Percentiles rank a stretch among this genome's conserved stretches.
phyloP scores from a whole-genome alignment of 2,888 invertebrate genomes.

The Sycophila texana region DNA sequence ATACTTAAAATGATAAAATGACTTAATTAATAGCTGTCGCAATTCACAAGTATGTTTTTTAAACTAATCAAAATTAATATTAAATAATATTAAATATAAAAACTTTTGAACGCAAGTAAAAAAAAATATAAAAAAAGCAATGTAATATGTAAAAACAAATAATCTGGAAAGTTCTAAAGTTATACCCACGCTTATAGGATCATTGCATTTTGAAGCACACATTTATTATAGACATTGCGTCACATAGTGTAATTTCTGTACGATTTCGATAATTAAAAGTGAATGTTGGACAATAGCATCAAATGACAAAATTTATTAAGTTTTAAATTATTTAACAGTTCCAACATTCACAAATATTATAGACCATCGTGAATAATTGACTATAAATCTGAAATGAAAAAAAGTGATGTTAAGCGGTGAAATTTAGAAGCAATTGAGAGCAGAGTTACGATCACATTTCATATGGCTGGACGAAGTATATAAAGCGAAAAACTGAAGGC shows the following conservation, averaged over 20 bases:
- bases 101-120: no score
- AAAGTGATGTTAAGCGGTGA: slow-evolving; percentile 20
- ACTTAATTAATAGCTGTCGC: no score
- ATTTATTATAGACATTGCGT: slow-evolving; percentile 28
- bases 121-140: no score
- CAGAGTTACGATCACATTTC: slow-evolving; percentile 8
- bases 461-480: slow-evolving; percentile 18
- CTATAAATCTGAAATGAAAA: slow-evolving; percentile 24
- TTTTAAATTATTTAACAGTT: neutral
- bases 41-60: no score
- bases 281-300: neutral
- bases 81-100: no score
- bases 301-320: neutral
- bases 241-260: slow-evolving; percentile 30
- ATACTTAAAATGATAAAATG: no score
- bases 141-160: no score
- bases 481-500: slow-evolving; percentile 24
- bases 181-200: slow-evolving; percentile 7
- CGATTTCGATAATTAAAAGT: slow-evolving; percentile 8
- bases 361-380: slow-evolving; percentile 18
- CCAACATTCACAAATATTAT: slow-evolving; percentile 15
- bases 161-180: neutral
- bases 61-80: no score
- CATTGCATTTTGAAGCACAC: slow-evolving; percentile 45
- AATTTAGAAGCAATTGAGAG: slow-evolving; percentile 33